phyloP scores from a whole-genome alignment of 1,140 invertebrate genomes.

The Eueides isabella region DNA sequence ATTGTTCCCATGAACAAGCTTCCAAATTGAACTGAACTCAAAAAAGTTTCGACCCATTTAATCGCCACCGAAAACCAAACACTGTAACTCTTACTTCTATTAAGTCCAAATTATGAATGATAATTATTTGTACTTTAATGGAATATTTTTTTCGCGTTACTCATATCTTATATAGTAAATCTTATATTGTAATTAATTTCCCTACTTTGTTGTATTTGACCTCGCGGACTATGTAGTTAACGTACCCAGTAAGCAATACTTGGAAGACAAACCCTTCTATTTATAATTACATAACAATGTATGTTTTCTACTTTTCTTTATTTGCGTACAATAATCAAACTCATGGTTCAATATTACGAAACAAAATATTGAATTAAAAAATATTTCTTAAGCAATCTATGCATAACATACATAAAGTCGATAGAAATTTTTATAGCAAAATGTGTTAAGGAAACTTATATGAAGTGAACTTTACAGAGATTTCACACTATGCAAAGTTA shows the following conservation, averaged over 20 bases:
- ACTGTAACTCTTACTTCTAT: neutral
- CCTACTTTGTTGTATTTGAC: too few relatives aligned
- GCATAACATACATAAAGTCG: neutral
- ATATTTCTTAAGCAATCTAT: neutral
- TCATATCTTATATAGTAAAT: too few relatives aligned
- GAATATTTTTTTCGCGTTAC: neutral
- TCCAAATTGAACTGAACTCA: constrained; percentile 1
- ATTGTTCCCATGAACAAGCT: neutral
- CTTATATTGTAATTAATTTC: too few relatives aligned
- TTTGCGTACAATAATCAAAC: neutral
- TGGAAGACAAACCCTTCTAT: too few relatives aligned
- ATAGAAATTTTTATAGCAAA: neutral
- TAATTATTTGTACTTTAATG: neutral
- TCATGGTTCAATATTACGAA: neutral
- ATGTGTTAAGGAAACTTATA: neutral
- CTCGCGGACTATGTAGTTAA: too few relatives aligned
- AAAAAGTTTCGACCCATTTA: neutral
- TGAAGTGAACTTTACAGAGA: constrained; percentile 14
- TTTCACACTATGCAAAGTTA: constrained; percentile 4
- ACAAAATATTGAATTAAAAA: too few relatives aligned
- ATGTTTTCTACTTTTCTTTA: too few relatives aligned
- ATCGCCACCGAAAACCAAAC: neutral
- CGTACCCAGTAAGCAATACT: too few relatives aligned
- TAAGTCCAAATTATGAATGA: neutral
- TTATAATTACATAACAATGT: too few relatives aligned